Percentiles rank a stretch among this genome's conserved stretches.
These are phyloP conservation scores for Hypsibius dujardini DNA, from an alignment of 1,140 invertebrate species.

Conservation along the genomic window DNA sequence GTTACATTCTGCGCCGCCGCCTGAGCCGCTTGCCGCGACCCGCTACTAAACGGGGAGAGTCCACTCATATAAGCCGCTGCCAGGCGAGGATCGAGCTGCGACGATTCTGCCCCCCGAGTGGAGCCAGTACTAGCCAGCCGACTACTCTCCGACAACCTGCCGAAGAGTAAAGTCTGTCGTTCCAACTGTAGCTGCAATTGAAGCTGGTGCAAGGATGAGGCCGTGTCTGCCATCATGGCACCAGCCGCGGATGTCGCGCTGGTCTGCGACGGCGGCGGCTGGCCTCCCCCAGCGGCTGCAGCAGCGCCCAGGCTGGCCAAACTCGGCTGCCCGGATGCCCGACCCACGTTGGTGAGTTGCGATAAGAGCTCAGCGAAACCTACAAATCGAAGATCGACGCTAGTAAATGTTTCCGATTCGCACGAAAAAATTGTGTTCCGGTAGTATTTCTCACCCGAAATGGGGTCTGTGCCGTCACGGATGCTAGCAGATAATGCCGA, in stretches of 20 bases:
- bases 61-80: conserved; percentile 5
- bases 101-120: neutral
- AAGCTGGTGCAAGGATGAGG: conserved; percentile 7
- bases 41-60: neutral
- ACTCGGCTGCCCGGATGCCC: neutral
- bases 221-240: neutral
- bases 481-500: neutral
- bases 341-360: neutral
- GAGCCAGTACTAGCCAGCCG: neutral
- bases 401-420: neutral
- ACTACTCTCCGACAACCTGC: neutral
- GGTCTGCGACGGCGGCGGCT: too few species aligned
- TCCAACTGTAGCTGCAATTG: conserved; percentile 13
- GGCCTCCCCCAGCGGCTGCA: too few species aligned
- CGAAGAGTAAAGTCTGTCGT: conserved; percentile 2
- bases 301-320: neutral
- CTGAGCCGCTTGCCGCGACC: neutral
- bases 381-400: neutral
- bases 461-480: neutral
- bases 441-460: neutral
- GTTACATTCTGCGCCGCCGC: neutral
- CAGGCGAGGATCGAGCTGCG: neutral
- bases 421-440: too few species aligned
- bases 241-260: neutral
- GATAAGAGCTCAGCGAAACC: conserved; percentile 14